Evolutionary conservation across 2,888 invertebrate genomes (phyloP).

Genomic region (Nezara viridula): DNA sequence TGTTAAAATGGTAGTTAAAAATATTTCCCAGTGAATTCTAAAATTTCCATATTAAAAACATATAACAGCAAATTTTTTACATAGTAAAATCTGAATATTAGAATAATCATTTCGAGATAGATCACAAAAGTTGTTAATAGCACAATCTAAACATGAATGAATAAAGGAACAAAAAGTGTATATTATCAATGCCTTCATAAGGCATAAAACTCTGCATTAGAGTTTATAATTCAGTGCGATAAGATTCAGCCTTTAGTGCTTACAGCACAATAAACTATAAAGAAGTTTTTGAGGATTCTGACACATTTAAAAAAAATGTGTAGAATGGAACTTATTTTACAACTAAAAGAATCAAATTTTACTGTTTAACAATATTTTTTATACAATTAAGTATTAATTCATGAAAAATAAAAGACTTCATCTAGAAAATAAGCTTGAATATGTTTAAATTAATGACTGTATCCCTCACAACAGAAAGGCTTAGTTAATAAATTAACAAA

Average conservation of each 20-base stretch:
- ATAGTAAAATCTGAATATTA: not conserved
- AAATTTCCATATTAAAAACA: not conserved
- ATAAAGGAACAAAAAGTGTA: not conserved
- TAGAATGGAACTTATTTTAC: conserved; percentile 7
- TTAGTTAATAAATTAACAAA: not conserved
- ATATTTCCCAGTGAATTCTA: not conserved
- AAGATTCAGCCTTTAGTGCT: not conserved
- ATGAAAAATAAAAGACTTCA: not conserved
- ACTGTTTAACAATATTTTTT: not conserved
- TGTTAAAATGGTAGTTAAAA: not conserved
- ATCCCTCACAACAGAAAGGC: not conserved
- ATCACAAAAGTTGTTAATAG: not conserved
- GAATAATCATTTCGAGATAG: not conserved
- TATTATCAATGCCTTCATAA: not conserved
- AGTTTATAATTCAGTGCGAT: not conserved
- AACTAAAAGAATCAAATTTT: not conserved
- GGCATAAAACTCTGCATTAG: not conserved
- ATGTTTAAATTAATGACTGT: not conserved
- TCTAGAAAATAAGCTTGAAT: not conserved
- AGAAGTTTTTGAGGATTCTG: not conserved
- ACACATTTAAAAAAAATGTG: not conserved
- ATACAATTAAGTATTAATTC: not conserved
- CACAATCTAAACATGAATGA: not conserved
- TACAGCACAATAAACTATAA: not conserved
- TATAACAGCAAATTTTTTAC: not conserved